phyloP scores from a whole-genome alignment of 2,888 invertebrate species.

The Athalia cordata region DNA sequence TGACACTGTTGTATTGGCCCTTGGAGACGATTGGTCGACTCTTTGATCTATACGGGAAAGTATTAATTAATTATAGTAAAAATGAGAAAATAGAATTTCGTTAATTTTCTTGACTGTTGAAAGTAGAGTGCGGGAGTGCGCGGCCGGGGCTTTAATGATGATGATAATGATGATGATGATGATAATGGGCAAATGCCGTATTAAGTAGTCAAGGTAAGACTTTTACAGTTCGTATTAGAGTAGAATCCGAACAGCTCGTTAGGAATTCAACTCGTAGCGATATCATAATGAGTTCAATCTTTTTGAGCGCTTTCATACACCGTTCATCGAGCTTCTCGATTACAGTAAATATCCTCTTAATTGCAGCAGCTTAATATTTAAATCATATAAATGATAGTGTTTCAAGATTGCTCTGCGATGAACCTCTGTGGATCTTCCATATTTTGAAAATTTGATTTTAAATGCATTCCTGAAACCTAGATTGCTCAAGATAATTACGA shows the following conservation, averaged over 20 bases:
- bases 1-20: conserved; percentile 18
- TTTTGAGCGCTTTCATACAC: neutral
- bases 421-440: too few species aligned
- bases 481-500: neutral
- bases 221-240: neutral
- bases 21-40: neutral
- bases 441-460: neutral
- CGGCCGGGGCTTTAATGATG: conserved; percentile 1
- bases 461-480: neutral
- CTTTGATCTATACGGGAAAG: conserved; percentile 1
- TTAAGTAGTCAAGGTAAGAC: neutral
- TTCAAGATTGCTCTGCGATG: too few species aligned
- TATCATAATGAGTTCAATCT: conserved; percentile 15
- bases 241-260: conserved; percentile 13
- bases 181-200: neutral
- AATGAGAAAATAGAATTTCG: neutral
- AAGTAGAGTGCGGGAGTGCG: neutral
- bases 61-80: neutral
- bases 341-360: neutral
- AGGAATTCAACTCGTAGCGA: conserved; percentile 2
- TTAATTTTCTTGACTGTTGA: conserved; percentile 12
- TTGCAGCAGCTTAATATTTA: too few species aligned
- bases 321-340: conserved; percentile 14
- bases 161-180: conserved; percentile 9
- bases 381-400: too few species aligned